Conservation (phyloP, 1,140 invertebrate species). For the Zaprionus taronus region DNA sequence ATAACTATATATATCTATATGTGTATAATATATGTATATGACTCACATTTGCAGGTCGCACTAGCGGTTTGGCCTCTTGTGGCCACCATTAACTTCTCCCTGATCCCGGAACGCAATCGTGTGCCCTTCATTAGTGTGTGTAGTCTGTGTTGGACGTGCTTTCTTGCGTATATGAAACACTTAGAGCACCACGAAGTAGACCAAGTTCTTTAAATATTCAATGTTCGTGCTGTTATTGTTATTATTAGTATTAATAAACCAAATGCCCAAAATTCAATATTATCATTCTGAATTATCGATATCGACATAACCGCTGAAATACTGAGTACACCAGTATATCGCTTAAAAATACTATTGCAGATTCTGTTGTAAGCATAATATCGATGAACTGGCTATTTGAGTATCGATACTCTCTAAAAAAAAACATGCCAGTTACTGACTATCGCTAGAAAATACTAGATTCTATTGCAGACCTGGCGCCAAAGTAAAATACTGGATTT, state of each 20-base stretch:
- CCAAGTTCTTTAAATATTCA: conserved; percentile 45
- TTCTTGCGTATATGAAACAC: conserved; percentile 94
- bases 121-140: conserved; percentile 93
- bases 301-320: background rate
- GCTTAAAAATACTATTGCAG: too few relatives aligned
- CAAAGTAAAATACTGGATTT: background rate
- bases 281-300: background rate
- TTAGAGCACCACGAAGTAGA: conserved; percentile 85
- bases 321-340: background rate
- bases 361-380: too few relatives aligned
- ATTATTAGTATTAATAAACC: conserved; percentile 36
- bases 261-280: background rate
- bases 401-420: too few relatives aligned
- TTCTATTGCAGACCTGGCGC: background rate
- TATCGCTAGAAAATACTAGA: background rate
- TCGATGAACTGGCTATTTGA: too few relatives aligned
- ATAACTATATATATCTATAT: conserved; percentile 15
- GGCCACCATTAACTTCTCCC: conserved; percentile 92
- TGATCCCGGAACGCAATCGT: conserved; percentile 91
- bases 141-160: conserved; percentile 94
- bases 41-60: conserved; percentile 87
- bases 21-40: background rate
- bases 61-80: conserved; percentile 92
- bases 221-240: conserved; percentile 26
- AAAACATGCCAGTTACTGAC: too few relatives aligned